Percentiles rank a stretch among this genome's conserved stretches.
Conservation (phyloP, 2,797 vertebrate species). For the Lacerta viridis region DNA sequence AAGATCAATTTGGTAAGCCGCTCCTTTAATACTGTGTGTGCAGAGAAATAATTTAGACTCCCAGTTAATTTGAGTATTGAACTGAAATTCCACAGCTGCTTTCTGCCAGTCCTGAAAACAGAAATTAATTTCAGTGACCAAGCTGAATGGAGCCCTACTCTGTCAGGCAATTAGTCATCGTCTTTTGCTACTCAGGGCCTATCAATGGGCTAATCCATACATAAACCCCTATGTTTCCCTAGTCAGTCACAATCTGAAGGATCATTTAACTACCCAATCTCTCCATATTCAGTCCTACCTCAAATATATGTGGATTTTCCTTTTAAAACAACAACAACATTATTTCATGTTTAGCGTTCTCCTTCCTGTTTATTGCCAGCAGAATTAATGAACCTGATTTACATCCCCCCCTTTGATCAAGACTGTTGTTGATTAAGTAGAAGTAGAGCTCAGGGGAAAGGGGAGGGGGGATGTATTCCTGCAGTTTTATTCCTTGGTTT, state of each 20-base stretch:
- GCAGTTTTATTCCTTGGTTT: constrained; percentile 79
- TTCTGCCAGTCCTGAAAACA: constrained; percentile 86
- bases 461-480: constrained; percentile 65
- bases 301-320: constrained; percentile 55
- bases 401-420: constrained; percentile 81
- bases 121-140: constrained; percentile 94
- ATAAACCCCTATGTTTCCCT: constrained; percentile 82
- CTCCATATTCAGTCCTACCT: constrained; percentile 65
- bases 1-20: constrained; percentile 84
- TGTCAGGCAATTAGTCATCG: constrained; percentile 97
- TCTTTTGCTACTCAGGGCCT: constrained; percentile 86
- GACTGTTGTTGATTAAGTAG: constrained; percentile 82
- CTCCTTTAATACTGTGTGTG: constrained; percentile 79
- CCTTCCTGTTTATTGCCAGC: constrained; percentile 75
- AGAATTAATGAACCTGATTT: constrained; percentile 83
- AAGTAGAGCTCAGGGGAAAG: constrained; percentile 44
- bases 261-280: constrained; percentile 81
- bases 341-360: constrained; percentile 77
- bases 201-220: constrained; percentile 93
- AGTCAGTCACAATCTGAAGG: constrained; percentile 81
- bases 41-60: constrained; percentile 87
- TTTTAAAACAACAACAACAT: constrained; percentile 55
- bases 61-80: constrained; percentile 89
- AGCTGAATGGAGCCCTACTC: constrained; percentile 87
- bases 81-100: constrained; percentile 86